Evolutionary conservation across 2,888 invertebrate genomes (phyloP), one percentile per base, ranked within the genome.

Genomic region (Drosophila meridionalis): DNA sequence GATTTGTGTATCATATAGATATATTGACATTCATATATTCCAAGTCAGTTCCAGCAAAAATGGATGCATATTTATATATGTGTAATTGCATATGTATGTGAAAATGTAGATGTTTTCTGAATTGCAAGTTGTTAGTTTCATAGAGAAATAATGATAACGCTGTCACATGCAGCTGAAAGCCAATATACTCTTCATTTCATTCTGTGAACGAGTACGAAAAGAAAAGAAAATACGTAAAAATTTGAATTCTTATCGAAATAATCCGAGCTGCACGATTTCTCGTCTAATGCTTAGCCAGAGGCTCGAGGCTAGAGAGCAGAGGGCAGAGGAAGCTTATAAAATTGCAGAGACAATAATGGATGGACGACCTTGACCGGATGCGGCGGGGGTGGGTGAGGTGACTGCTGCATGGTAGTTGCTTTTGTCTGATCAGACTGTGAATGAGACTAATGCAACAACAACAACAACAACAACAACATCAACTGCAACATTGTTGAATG

Each of bases 401-500:
- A 14, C 38, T 53, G 53, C 50, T 69, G 70, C 57, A 73, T 52
- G n/a, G 43, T 61, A 73, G 69, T 73, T 74, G 61, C 48, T 30
- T 43, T 68, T 68, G 60, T 48, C 74, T 52, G 59, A 56, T 63
- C 42, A 34, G 45, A n/a, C 26, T 34, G 32, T 45, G 73, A 73
- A 58, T 76, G 69, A 72, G 68, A 63, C 82, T 61, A 65, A 59
- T 63, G 69, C 73, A 59, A 56, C 65, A 48, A 45, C 53, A 34
- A 12, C 59, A 28, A 28, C 14, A 30, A 14, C 9, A 48, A 48
- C 48, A 61, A 83, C 69, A 80, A 78, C 34, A 26, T 3, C 52
- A 52, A 26, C 40, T 67, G 69, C 71, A 82, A 86, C 73, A 83
- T 87, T 81, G 85, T 80, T 87, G 80, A 89, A 85, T 89, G 80